These are phyloP conservation scores for Nesogale talazaci DNA, from an alignment of 2,113 vertebrate genomes.

Conservation along the genomic window DNA sequence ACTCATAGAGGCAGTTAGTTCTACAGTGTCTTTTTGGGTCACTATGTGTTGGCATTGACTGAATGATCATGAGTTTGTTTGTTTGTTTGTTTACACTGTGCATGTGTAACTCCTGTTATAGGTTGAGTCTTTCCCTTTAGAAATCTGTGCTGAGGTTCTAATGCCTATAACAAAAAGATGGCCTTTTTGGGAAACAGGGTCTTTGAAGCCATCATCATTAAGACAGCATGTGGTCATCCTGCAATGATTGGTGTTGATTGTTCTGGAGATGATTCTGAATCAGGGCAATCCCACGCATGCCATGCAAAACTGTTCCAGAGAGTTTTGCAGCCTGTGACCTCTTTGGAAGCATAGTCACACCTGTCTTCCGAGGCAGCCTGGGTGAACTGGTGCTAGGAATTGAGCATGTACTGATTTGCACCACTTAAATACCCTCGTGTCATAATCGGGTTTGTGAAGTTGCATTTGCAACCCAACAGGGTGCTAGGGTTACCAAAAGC, in stretches of 20 bases:
- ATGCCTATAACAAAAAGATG: neutral
- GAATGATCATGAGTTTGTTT: too few relatives aligned
- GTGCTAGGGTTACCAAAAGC: neutral
- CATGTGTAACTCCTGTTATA: neutral
- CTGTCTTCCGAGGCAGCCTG: neutral
- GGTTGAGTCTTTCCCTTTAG: neutral
- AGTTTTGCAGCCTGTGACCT: neutral
- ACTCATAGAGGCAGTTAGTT: too few relatives aligned
- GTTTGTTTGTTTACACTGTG: neutral
- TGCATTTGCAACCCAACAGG: neutral
- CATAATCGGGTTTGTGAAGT: neutral
- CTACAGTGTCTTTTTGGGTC: too few relatives aligned
- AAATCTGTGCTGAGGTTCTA: neutral
- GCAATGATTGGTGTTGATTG: neutral
- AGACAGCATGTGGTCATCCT: neutral
- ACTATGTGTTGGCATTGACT: too few relatives aligned
- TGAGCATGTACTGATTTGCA: neutral
- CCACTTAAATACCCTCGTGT: neutral
- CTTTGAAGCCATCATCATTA: neutral
- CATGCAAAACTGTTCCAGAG: neutral
- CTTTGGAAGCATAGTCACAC: neutral
- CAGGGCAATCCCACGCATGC: neutral
- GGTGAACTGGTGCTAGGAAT: neutral
- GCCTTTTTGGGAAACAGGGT: neutral
- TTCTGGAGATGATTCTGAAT: neutral